Base-by-base conservation (phyloP, 2,888 invertebrate species). In the Dinocampus coccinellae region DNA sequence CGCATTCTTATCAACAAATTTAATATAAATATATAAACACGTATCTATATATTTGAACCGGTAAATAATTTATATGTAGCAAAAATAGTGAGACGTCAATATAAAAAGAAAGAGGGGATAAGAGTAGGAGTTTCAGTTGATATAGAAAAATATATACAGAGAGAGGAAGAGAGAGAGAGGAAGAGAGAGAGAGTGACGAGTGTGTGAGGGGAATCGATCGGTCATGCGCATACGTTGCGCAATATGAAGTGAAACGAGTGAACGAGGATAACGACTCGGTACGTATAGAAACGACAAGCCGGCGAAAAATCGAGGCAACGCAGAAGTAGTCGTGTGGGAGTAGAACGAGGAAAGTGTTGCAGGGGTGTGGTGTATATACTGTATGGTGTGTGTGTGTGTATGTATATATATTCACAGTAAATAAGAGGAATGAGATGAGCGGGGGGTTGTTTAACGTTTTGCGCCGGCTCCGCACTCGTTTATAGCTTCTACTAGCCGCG, bases 141-240 rank as follows among this genome's bases (percentile, higher is more conserved):
- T 29, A 29, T 29, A 29, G 7, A 29, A 29, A 4, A 29, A 29
- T 7, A 7, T 29, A 29, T 29, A 29, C 29, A 6, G n/a, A 16
- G 16, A 47, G 16, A 34, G 16, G 6, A 64, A 63, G 66, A 70
- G 67, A 74, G 73, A 70, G 78, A 81, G 78, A 81, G 80, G 80
- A n/a, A n/a, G n/a, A n/a, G n/a, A n/a, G n/a, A n/a, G n/a, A n/a
- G n/a, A 33, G 33, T 33, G 6, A 64, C 63, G 66, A 70, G 67
- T 75, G 73, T 72, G 78, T 80, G 78, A 81, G 80, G 80, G 82
- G 80, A 79, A 86, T 85, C 81, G 84, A 84, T 84, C 78, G 80
- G 76, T 73, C 79, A 80, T 83, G 83, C 86, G 86, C 86, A 81
- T 4, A 11, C 20, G 63, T 20, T 52, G 52, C n/a, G 39, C 47